Evolutionary conservation across 2,888 invertebrate species (phyloP).

Genomic region (Cylloceria caligata): DNA sequence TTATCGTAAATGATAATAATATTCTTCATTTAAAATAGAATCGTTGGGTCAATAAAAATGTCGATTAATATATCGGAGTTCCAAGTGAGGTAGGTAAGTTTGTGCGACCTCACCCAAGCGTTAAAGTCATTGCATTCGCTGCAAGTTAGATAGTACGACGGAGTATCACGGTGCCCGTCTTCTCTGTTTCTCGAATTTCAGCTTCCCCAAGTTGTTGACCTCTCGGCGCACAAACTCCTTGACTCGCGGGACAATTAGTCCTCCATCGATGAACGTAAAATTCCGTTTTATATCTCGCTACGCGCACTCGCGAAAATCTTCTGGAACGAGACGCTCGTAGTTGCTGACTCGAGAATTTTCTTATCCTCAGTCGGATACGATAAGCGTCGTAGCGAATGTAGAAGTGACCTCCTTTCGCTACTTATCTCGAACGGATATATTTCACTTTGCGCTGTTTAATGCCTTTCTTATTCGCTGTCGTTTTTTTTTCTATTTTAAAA

Average conservation of each 20-base stretch:
- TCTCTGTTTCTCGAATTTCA: background rate
- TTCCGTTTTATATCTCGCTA: conserved; percentile 8
- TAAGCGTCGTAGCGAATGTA: background rate
- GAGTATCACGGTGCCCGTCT: background rate
- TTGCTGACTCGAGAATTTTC: background rate
- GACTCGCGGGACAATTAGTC: background rate
- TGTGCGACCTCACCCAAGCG: background rate
- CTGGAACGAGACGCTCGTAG: background rate
- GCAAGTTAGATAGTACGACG: background rate
- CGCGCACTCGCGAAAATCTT: background rate
- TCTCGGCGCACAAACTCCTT: background rate
- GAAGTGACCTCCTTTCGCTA: background rate
- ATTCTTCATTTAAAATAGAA: background rate
- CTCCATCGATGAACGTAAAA: background rate
- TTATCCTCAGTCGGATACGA: background rate
- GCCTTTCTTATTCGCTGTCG: conserved; percentile 3
- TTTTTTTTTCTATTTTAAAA: conserved; percentile 37
- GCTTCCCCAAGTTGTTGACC: background rate
- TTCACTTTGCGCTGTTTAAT: conserved; percentile 1
- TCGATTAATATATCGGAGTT: background rate
- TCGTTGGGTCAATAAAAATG: background rate
- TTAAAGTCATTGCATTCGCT: background rate
- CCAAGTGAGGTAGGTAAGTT: background rate
- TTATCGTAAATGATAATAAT: too few relatives aligned
- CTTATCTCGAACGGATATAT: background rate